phyloP scores from a whole-genome alignment of 2,888 invertebrate species.

The Myathropa florea region DNA sequence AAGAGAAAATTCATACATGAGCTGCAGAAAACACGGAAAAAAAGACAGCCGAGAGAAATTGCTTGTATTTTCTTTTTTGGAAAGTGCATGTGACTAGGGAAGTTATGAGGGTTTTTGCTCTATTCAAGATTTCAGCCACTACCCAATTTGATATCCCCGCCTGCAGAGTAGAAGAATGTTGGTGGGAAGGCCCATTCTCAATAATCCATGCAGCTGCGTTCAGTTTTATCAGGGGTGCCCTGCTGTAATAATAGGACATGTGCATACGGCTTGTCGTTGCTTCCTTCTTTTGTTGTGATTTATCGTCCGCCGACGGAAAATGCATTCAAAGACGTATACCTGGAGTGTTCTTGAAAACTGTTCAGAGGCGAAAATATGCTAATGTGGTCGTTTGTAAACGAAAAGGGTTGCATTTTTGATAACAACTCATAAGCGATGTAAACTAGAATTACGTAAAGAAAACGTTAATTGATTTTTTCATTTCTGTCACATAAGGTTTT shows the following conservation, averaged over 20 bases:
- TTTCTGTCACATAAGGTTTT: no score
- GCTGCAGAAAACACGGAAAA: not conserved
- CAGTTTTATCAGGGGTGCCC: constrained; percentile 43
- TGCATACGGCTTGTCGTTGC: constrained; percentile 14
- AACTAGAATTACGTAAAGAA: not conserved
- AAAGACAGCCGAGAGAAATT: not conserved
- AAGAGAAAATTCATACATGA: not conserved
- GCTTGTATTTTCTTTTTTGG: not conserved
- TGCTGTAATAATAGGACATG: constrained; percentile 28
- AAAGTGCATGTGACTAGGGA: not conserved
- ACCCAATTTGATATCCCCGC: not conserved
- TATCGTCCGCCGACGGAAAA: constrained; percentile 33
- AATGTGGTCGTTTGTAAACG: not conserved
- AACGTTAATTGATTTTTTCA: not conserved
- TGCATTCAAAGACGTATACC: constrained; percentile 35
- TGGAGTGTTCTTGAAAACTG: not conserved
- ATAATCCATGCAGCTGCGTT: constrained; percentile 63
- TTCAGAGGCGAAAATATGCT: not conserved
- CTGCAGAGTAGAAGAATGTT: not conserved
- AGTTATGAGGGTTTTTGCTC: not conserved
- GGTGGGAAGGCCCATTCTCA: not conserved
- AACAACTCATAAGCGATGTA: not conserved
- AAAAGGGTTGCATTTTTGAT: not conserved
- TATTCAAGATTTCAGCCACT: not conserved
- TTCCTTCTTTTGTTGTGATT: constrained; percentile 18